Conservation (phyloP, 1,140 invertebrate species). For the Branchinecta lynchi region DNA sequence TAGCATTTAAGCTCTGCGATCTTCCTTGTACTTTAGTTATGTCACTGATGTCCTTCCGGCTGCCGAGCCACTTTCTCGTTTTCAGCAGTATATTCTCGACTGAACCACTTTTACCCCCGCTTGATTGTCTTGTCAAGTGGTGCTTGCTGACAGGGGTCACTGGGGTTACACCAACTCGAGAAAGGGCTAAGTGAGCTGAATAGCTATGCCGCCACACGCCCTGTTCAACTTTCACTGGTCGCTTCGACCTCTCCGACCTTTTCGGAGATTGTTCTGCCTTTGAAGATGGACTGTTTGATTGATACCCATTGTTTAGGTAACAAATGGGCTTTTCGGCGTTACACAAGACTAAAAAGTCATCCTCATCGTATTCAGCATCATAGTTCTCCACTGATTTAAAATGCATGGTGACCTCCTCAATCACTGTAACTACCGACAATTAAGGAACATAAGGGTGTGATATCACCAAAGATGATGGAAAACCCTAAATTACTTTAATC, state of each 20-base stretch:
- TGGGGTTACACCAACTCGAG: background rate
- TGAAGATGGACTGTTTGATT: background rate
- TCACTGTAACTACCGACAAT: too few species aligned
- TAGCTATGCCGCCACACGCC: background rate
- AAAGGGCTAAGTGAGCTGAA: background rate
- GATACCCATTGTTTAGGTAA: constrained; percentile 11
- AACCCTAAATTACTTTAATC: too few species aligned
- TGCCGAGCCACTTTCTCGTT: too few species aligned
- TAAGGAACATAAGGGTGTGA: too few species aligned
- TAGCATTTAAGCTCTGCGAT: too few species aligned
- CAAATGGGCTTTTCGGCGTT: background rate
- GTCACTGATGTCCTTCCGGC: too few species aligned
- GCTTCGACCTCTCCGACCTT: background rate
- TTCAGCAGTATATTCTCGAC: too few species aligned
- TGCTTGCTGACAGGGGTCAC: background rate
- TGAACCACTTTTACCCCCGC: too few species aligned
- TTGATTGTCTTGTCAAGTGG: too few species aligned
- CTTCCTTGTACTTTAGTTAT: too few species aligned
- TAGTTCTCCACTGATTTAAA: background rate
- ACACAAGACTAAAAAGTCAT: background rate
- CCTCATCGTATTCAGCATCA: background rate
- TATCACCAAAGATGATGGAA: too few species aligned
- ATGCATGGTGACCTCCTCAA: background rate
- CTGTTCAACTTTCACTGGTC: background rate
- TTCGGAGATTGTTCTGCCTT: background rate